Evolutionary conservation across 2,797 vertebrate genomes (phyloP).

Genomic region (Cygnus olor): DNA sequence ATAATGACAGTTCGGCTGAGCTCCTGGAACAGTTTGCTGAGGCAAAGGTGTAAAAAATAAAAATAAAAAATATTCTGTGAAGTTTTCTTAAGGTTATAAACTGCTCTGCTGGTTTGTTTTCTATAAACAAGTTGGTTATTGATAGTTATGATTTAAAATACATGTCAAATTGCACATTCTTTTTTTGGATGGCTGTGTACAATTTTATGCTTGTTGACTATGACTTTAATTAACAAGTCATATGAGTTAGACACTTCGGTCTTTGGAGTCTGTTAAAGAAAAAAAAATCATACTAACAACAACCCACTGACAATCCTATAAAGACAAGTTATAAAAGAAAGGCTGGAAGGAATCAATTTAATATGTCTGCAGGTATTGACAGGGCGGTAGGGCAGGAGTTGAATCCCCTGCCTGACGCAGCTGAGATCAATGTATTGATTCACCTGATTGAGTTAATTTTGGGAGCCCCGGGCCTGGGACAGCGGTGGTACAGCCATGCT

Average conservation of each 20-base stretch:
- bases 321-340: background rate
- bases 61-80: background rate
- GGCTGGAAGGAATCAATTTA: background rate
- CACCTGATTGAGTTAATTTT: background rate
- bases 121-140: background rate
- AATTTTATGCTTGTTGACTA: background rate
- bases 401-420: background rate
- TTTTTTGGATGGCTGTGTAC: background rate
- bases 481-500: accelerated
- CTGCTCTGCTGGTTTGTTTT: background rate
- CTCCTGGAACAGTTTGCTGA: background rate
- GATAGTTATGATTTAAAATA: conserved; percentile 13
- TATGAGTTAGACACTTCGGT: background rate
- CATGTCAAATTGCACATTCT: background rate
- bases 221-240: conserved; percentile 13
- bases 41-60: background rate
- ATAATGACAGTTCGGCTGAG: background rate
- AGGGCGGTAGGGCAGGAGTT: background rate
- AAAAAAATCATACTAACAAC: background rate
- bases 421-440: background rate
- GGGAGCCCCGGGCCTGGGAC: background rate
- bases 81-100: background rate
- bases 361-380: background rate
- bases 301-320: background rate
- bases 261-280: background rate